Base-by-base conservation (phyloP, 1,140 invertebrate genomes). In the Paralvinella palmiformis region DNA sequence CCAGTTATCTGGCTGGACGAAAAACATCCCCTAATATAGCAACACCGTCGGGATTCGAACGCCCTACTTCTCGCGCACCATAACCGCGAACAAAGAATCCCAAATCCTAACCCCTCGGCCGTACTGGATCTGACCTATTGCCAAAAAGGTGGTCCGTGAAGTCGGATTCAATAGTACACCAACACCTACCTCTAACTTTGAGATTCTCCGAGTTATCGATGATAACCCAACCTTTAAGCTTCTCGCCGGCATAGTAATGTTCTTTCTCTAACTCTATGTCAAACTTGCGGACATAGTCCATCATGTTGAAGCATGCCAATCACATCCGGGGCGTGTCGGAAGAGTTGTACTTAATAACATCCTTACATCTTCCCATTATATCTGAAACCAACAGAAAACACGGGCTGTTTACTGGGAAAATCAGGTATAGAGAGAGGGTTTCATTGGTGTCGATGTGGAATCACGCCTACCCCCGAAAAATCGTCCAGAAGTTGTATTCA, bases 251-350 rank as follows among this genome's bases (percentile, higher is more conserved):
- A 74, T 90, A 90, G 78, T 88, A 90, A 78, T 87, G 84, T 72
- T 89, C 88, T 70, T 87, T 87, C 71, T 89, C 88, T 48, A 91
- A 76, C 67, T 87, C 84, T 65, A 91, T 89, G 73, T 91, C 88
- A 72, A 90, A 90, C 75, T 88, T 87, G 63, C 85, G 83, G 62
- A 91, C 89, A 81, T 89, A 89, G 83, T 91, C 89, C 88, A 91
- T 89, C 13, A 41, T 48, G 56, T 45, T 29, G 31, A 22, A 10
- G 2, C 10, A 3, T 3, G 48, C 3, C 24, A 52, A 29, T 52
- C 48, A 52, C n/a, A 17, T 22, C 5, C n/a, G 31, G 31, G 31
- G 24, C 24, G 24, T 52, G 48, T 27, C 48, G 24, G 4, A 52
- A 7, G 15, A 22, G 48, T 52, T 7, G 24, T 29, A 20, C n/a